Evolutionary conservation across 2,797 vertebrate species (phyloP).

Genomic region (Selene dorsalis): DNA sequence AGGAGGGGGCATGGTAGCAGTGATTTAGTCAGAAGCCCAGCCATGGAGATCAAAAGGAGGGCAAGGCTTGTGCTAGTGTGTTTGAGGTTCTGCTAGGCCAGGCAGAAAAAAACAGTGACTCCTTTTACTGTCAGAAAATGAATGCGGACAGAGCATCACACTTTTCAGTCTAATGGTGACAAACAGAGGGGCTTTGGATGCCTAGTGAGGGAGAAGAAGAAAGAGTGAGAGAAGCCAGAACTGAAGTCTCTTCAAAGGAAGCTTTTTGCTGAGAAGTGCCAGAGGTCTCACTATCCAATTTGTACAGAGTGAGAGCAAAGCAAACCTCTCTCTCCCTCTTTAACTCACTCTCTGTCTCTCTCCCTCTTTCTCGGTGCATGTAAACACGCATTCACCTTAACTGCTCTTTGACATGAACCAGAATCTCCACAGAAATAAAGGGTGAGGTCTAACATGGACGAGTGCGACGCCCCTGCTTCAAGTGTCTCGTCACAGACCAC

Average conservation of each 20-base stretch:
- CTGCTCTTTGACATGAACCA: slow-evolving; percentile 56
- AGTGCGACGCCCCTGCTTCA: slow-evolving; percentile 31
- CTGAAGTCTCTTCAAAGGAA: slow-evolving; percentile 77
- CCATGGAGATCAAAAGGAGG: slow-evolving; percentile 80
- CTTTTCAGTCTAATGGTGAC: slow-evolving; percentile 81
- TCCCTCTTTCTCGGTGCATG: slow-evolving; percentile 45
- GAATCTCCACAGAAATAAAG: slow-evolving; percentile 59
- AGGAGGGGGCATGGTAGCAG: slow-evolving; percentile 46
- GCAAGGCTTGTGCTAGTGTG: slow-evolving; percentile 65
- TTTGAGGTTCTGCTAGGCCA: slow-evolving; percentile 77
- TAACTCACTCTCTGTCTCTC: slow-evolving; percentile 35
- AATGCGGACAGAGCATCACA: slow-evolving; percentile 73
- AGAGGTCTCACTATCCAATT: slow-evolving; percentile 81
- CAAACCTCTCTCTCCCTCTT: slow-evolving; percentile 58
- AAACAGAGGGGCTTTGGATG: slow-evolving; percentile 80
- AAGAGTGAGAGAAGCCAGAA: slow-evolving; percentile 70
- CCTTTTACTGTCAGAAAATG: slow-evolving; percentile 81
- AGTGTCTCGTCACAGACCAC: slow-evolving; percentile 38
- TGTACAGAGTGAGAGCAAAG: slow-evolving; percentile 69
- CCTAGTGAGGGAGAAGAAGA: slow-evolving; percentile 73
- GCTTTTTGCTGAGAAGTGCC: slow-evolving; percentile 76
- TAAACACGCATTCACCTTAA: slow-evolving; percentile 64
- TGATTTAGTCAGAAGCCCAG: slow-evolving; percentile 76
- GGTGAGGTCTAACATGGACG: slow-evolving; percentile 45
- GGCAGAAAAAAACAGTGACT: slow-evolving; percentile 64